These are phyloP conservation scores for Sturnus vulgaris DNA, from an alignment of 2,113 vertebrate genomes.

Conservation along the genomic window DNA sequence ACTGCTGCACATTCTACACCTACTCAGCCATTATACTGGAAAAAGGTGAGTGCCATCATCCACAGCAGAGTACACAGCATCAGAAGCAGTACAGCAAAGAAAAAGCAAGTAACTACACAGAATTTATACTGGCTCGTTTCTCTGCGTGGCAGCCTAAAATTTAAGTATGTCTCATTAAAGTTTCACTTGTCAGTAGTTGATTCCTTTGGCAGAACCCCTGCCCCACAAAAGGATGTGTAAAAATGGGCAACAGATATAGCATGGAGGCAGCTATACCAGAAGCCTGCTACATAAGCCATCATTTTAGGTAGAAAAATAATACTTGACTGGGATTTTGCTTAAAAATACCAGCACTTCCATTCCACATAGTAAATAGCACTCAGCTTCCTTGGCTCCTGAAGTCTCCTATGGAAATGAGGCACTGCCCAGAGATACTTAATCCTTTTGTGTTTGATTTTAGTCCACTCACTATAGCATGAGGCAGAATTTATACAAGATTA, in stretches of 20 bases:
- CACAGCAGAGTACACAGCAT: rapidly evolving
- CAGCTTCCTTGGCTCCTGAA: background rate
- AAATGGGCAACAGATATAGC: background rate
- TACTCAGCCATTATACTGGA: background rate
- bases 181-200: background rate
- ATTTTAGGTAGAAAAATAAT: background rate
- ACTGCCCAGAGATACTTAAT: background rate
- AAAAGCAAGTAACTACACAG: background rate
- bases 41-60: background rate
- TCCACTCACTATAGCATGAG: background rate
- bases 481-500: background rate
- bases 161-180: background rate
- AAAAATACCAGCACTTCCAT: background rate
- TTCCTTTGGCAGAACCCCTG: background rate
- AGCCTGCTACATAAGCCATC: rapidly evolving
- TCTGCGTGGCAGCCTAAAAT: background rate
- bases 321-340: background rate
- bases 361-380: background rate
- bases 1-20: background rate
- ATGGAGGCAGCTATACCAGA: background rate
- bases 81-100: background rate
- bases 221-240: background rate
- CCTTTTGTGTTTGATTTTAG: background rate
- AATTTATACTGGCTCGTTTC: background rate
- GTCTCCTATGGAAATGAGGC: background rate